A percentile compares a stretch with the other conserved stretches of the same genome.
phyloP scores from a whole-genome alignment of 2,888 invertebrate species.

The Geotrupes spiniger region DNA sequence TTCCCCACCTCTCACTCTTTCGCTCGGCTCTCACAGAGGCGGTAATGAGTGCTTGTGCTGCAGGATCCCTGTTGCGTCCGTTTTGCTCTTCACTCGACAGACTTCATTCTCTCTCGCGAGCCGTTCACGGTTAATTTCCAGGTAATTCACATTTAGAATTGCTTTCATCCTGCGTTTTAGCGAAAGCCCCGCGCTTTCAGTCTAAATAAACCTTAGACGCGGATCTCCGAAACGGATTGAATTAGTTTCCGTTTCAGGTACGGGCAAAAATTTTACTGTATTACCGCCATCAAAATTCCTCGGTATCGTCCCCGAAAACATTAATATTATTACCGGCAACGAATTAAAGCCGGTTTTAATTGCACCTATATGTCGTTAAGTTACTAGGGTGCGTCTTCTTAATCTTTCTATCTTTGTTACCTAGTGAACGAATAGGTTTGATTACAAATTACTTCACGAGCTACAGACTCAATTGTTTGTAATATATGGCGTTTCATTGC shows the following conservation, averaged over 20 bases:
- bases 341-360: constrained; percentile 43
- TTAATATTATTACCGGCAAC: constrained; percentile 43
- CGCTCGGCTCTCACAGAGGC: constrained; percentile 19
- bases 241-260: constrained; percentile 30
- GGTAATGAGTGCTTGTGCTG: constrained; percentile 45
- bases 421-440: no score
- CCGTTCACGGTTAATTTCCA: constrained; percentile 47
- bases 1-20: constrained; percentile 18
- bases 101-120: constrained; percentile 32
- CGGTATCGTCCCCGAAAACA: constrained; percentile 28
- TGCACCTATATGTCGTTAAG: no score
- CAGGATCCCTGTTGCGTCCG: constrained; percentile 41
- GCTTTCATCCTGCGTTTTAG: constrained; percentile 36
- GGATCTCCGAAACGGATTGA: constrained; percentile 26
- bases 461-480: no score
- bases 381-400: no score
- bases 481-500: no score
- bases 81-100: constrained; percentile 31
- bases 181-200: constrained; percentile 32
- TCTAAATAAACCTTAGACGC: constrained; percentile 9
- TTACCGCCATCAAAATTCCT: constrained; percentile 1
- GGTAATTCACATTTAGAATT: constrained; percentile 45
- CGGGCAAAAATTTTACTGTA: constrained; percentile 21
- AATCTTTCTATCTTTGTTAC: no score
- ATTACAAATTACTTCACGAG: no score